Percentiles rank a stretch among this genome's conserved stretches.
Conservation (phyloP, 2,113 vertebrate genomes). For the Circaetus cinerascens region DNA sequence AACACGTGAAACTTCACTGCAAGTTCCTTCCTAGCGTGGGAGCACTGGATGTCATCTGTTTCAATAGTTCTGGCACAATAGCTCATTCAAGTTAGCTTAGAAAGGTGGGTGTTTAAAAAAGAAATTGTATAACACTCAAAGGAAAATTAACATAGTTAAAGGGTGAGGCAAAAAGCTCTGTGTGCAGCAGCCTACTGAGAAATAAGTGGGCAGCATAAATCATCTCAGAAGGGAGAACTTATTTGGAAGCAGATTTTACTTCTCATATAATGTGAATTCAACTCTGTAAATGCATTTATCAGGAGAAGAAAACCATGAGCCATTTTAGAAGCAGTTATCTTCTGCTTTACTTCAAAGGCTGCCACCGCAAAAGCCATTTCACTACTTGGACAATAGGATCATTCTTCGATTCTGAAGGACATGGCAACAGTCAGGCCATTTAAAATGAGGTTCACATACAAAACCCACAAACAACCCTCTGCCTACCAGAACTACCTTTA, state of each 20-base stretch:
- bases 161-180: constrained; percentile 40
- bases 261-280: background rate
- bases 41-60: background rate
- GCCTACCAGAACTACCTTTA: background rate
- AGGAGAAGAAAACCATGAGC: constrained; percentile 9
- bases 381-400: background rate
- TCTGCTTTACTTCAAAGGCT: constrained; percentile 9
- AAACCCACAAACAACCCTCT: background rate
- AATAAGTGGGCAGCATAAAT: constrained; percentile 43
- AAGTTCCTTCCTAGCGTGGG: background rate
- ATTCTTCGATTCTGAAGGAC: background rate
- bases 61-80: background rate
- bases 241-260: background rate
- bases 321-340: background rate
- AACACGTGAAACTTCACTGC: background rate
- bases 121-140: background rate
- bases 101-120: constrained; percentile 35
- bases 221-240: constrained; percentile 3
- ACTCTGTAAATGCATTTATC: constrained; percentile 8
- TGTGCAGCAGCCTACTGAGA: constrained; percentile 25
- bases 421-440: background rate
- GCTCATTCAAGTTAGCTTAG: background rate
- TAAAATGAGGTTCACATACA: background rate
- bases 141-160: background rate
- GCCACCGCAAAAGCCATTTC: background rate